These are phyloP conservation scores for Magallana nippona DNA, from an alignment of 2,888 invertebrate species.

Conservation along the genomic window DNA sequence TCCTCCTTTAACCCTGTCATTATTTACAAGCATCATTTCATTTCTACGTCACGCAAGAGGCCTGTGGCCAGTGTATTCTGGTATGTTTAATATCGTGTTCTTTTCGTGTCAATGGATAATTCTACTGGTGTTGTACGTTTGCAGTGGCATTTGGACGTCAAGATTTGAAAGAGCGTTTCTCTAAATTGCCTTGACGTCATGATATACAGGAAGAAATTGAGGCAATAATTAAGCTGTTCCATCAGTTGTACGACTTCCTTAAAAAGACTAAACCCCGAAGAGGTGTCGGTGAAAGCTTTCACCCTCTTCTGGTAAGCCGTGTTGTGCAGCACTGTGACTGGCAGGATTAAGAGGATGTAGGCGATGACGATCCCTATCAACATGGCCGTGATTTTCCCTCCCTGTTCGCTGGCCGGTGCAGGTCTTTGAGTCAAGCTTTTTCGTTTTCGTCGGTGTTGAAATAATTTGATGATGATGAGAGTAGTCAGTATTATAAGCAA, in stretches of 20 bases:
- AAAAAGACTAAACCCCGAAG: constrained; percentile 50
- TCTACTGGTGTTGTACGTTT: background rate
- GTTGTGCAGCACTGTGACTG: constrained; percentile 62
- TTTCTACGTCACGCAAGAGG: too few species aligned
- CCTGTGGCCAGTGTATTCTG: too few species aligned
- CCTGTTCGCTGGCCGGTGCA: constrained; percentile 28
- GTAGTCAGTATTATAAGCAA: constrained; percentile 58
- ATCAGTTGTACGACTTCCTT: constrained; percentile 61
- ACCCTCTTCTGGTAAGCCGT: constrained; percentile 53
- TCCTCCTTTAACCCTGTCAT: too few species aligned
- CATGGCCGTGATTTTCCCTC: constrained; percentile 59
- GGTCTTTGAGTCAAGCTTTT: constrained; percentile 39
- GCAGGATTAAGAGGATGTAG: constrained; percentile 62
- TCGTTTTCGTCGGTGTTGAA: constrained; percentile 40
- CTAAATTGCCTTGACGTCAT: constrained; percentile 59
- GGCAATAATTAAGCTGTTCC: constrained; percentile 68
- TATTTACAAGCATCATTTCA: too few species aligned
- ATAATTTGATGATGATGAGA: constrained; percentile 52
- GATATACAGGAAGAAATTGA: constrained; percentile 68
- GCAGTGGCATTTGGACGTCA: background rate
- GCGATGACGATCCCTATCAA: constrained; percentile 61
- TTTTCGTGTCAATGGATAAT: background rate
- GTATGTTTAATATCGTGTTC: too few species aligned
- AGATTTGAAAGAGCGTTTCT: background rate
- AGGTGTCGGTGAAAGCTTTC: constrained; percentile 60